These are phyloP conservation scores for Thumatha senex DNA, from an alignment of 2,888 invertebrate species.

Conservation along the genomic window DNA sequence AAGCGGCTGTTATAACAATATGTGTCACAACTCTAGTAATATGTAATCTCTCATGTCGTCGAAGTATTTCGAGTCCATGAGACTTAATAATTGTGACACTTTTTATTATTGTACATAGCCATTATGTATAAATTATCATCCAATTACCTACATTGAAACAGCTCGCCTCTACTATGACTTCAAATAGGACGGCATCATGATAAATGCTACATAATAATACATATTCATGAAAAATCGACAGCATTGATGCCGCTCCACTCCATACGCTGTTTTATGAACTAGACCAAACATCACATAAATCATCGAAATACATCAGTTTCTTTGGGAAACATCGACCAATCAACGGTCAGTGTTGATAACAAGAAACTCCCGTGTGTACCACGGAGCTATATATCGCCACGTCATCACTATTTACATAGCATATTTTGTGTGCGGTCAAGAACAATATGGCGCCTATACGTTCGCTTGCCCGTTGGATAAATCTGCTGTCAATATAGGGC, in stretches of 20 bases:
- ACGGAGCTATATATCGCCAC: conserved; percentile 37
- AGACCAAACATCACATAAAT: not conserved
- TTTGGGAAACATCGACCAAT: conserved; percentile 15
- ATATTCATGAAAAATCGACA: too few relatives aligned
- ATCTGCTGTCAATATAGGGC: conserved; percentile 37
- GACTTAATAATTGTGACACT: too few relatives aligned
- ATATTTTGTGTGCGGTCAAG: conserved; percentile 44
- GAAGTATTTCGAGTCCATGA: too few relatives aligned
- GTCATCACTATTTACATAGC: conserved; percentile 54
- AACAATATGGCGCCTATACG: conserved; percentile 39
- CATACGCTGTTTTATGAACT: conserved; percentile 15
- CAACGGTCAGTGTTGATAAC: conserved; percentile 10
- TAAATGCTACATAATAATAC: too few relatives aligned
- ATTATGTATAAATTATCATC: too few relatives aligned
- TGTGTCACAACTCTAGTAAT: too few relatives aligned
- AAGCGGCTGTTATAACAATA: too few relatives aligned
- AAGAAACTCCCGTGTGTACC: not conserved
- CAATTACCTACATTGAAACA: too few relatives aligned
- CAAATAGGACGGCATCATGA: too few relatives aligned
- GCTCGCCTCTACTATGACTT: too few relatives aligned
- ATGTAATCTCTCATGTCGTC: too few relatives aligned
- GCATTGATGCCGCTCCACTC: conserved; percentile 14
- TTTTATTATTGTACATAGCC: too few relatives aligned
- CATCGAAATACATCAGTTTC: not conserved
- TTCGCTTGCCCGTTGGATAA: conserved; percentile 45